Evolutionary conservation across 2,888 invertebrate genomes (phyloP), one percentile per base, ranked within the genome.

Genomic region (Thelaira solivaga): DNA sequence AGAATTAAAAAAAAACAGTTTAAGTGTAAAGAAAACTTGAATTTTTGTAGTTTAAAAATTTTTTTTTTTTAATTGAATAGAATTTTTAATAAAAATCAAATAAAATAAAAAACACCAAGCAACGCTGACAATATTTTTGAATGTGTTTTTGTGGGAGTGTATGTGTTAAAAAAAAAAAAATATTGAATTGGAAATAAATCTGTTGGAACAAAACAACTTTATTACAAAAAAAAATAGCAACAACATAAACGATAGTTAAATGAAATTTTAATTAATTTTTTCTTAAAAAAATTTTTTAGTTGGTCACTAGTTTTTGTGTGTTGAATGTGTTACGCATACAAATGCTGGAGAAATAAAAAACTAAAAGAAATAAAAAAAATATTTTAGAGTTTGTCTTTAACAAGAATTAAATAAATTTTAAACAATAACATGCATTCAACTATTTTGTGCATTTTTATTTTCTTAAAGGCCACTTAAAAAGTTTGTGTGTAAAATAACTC

Each of bases 201-300:
- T 2, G 31, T 20, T 29, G 24, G 13, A 26, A 43, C n/a, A 0
- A n/a, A 10, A 39, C 51, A 74, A 29, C 16, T 57, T 47, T 72
- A 26, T 64, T 39, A 53, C 41, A 71, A 62, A n/a, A 7, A 51
- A 7, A 62, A 24, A 7, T 49, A 53, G 51, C 20, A 53, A 43
- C 18, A 39, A 11, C 24, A 8, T 29, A 0, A 59, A 20, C 11
- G n/a, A 41, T 31, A 74, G 67, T 31, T 53, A 22, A 45, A 53
- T 53, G 18, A 67, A 74, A 74, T 74, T 61, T 67, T 43, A 74
- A 74, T 74, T 45, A 68, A 29, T 24, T 41, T 41, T 43, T 61
- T 45, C 24, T 20, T 26, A 5, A 26, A 36, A 26, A 39, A 26
- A 16, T 53, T 26, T 36, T 11, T 72, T 7, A 74, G 59, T 61